Evolutionary conservation across 2,888 invertebrate species (phyloP).

Genomic region (Folsomia manolachei): DNA sequence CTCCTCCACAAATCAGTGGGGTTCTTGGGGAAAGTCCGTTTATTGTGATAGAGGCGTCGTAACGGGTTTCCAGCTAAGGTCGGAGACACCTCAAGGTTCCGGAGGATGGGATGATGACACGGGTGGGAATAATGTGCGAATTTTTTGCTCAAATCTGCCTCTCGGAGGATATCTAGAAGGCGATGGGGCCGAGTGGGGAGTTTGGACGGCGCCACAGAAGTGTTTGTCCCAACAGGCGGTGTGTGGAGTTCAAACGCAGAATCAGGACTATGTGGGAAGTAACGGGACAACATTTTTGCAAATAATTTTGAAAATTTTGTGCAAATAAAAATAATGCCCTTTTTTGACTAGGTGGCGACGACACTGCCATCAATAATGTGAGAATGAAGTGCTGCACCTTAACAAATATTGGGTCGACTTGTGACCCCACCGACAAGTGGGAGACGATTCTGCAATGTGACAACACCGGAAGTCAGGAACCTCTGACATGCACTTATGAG

Average conservation of each 20-base stretch:
- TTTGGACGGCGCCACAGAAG: constrained; percentile 20
- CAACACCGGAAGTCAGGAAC: constrained; percentile 14
- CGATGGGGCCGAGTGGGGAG: constrained; percentile 12
- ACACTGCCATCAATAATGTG: constrained; percentile 24
- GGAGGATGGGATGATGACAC: constrained; percentile 3
- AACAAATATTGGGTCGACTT: constrained; percentile 9
- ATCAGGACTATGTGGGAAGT: neutral
- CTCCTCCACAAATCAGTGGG: neutral
- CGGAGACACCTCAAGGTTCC: neutral
- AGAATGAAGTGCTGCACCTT: constrained; percentile 25
- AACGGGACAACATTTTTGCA: no score
- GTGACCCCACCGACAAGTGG: constrained; percentile 17
- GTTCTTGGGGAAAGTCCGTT: constrained; percentile 6
- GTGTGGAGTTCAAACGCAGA: constrained; percentile 25
- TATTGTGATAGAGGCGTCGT: constrained; percentile 5
- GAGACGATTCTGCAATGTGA: constrained; percentile 23
- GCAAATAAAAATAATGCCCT: no score
- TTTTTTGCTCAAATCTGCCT: constrained; percentile 13
- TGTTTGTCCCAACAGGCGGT: constrained; percentile 19
- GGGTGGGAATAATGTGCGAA: constrained; percentile 12
- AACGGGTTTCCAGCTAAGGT: constrained; percentile 9
- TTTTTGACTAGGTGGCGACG: constrained; percentile 19
- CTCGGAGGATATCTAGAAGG: constrained; percentile 19
- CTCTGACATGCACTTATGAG: constrained; percentile 16
- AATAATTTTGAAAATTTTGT: neutral